Base-by-base conservation (phyloP, 1,140 invertebrate species). In the Drosophila triauraria region DNA sequence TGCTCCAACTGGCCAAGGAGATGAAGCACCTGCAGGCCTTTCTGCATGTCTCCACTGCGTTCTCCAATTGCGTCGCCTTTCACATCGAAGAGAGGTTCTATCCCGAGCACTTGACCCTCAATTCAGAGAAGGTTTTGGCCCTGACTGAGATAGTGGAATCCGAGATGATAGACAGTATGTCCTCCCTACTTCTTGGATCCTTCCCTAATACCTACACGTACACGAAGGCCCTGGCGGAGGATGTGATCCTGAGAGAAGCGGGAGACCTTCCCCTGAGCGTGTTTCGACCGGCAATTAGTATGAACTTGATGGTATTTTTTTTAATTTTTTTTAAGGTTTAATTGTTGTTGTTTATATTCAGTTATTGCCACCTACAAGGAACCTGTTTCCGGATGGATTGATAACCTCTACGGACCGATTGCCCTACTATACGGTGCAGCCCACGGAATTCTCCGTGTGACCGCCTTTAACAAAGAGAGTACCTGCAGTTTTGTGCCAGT, bases 361-460 rank as follows among this genome's bases (percentile, higher is more conserved):
- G 97, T 98, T 27, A 94, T 97, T 35, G 96, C 97, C 0, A 96
- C 96, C 1, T 96, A 95, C 92, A 95, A 95, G 56, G 97, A 98
- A 69, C 95, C 95, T 0, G 78, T 95, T 0, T 56, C 92, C 15
- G 96, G 96, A 3, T 98, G 97, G 96, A 97, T 98, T 23, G 98
- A 99, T 91, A 99, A 98, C 86, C 93, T 97, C 65, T 98, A 98
- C 91, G 98, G 98, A 48, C 97, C 97, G 6, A 97, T 96, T 58
- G 97, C 96, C 20, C 90, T 96, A 0, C 69, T 95, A 9, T 95
- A 95, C 13, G 96, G 95, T 3, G 94, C 94, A 23, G 95, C 95
- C 9, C 94, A 96, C 53, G 97, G 97, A 25, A 93, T 98, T 0
- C 82, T 98, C 2, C 94, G 96, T 56, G 94, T 96, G 93, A 94